Evolutionary conservation across 2,888 invertebrate genomes (phyloP).

Genomic region (Phyto melanocephala): DNA sequence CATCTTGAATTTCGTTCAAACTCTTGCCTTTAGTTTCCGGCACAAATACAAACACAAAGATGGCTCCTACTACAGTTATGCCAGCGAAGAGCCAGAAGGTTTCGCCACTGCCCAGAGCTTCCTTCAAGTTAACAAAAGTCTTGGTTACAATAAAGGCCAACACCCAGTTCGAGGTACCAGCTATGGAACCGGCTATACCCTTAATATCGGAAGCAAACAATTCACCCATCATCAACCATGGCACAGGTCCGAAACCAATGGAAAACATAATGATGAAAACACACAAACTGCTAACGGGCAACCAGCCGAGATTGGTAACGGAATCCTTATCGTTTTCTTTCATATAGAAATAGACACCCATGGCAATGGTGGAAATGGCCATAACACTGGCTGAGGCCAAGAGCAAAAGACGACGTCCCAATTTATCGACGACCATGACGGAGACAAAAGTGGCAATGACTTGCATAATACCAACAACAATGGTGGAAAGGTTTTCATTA

Average conservation of each 20-base stretch:
- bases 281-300: conserved; percentile 87
- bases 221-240: conserved; percentile 87
- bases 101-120: conserved; percentile 81
- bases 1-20: conserved; percentile 76
- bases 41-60: conserved; percentile 84
- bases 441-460: conserved; percentile 84
- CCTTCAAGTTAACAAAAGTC: conserved; percentile 83
- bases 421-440: conserved; percentile 87
- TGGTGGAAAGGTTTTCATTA: conserved; percentile 83
- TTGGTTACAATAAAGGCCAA: conserved; percentile 89
- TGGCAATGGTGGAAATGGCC: conserved; percentile 84
- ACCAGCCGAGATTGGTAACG: conserved; percentile 83
- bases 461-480: conserved; percentile 91
- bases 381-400: conserved; percentile 85
- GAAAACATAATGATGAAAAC: conserved; percentile 90
- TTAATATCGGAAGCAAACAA: conserved; percentile 89
- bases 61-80: conserved; percentile 83
- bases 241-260: conserved; percentile 91
- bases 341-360: conserved; percentile 85
- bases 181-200: conserved; percentile 86
- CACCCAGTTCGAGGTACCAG: conserved; percentile 90
- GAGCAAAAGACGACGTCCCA: conserved; percentile 88
- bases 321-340: conserved; percentile 74
- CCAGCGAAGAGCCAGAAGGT: conserved; percentile 88
- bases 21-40: conserved; percentile 81